phyloP scores from a whole-genome alignment of 2,113 vertebrate genomes.

The Accipiter cooperii region DNA sequence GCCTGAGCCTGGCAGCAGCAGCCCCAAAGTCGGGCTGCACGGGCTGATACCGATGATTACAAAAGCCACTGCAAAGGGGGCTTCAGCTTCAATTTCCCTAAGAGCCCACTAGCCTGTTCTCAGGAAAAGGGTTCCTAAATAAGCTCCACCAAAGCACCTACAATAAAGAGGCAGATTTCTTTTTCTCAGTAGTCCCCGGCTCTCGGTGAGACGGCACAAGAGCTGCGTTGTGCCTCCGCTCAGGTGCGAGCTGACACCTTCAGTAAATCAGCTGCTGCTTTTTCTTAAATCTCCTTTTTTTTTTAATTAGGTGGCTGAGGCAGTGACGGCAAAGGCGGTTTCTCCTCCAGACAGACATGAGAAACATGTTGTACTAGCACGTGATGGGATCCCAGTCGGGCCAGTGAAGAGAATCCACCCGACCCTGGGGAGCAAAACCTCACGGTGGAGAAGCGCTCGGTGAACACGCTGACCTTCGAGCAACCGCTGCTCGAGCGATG shows the following conservation, averaged over 20 bases:
- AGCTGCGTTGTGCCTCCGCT: background rate
- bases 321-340: background rate
- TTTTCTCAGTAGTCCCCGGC: background rate
- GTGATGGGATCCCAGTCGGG: rapidly evolving
- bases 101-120: background rate
- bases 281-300: background rate
- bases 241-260: background rate
- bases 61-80: background rate
- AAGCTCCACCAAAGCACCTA: background rate
- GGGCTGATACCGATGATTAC: no score
- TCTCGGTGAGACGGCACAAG: background rate
- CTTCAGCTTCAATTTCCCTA: background rate
- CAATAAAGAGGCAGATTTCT: background rate
- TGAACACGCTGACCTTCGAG: background rate
- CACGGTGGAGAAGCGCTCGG: background rate
- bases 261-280: background rate
- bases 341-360: background rate
- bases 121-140: background rate
- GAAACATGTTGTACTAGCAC: background rate
- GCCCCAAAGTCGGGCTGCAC: rapidly evolving
- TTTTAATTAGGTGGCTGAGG: background rate
- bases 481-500: background rate
- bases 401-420: background rate
- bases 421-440: background rate
- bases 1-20: background rate